phyloP scores from a whole-genome alignment of 2,888 invertebrate genomes.

The Stegophylla sp. region DNA sequence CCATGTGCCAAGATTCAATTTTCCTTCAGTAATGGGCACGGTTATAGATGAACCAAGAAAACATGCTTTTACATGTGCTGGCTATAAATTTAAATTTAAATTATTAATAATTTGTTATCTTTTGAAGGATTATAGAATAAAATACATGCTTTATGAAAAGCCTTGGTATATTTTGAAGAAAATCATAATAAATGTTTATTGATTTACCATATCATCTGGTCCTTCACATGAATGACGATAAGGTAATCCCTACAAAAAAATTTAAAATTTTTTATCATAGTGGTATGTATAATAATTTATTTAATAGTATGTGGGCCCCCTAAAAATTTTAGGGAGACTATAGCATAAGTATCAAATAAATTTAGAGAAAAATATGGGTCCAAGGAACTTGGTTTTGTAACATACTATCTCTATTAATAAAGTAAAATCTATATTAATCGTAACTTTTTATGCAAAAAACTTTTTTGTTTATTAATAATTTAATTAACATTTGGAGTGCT shows the following conservation, averaged over 20 bases:
- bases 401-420: too few relatives aligned
- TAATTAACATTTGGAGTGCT: too few relatives aligned
- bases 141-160: not conserved
- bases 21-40: constrained; percentile 95
- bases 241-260: constrained; percentile 75
- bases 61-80: constrained; percentile 96
- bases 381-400: too few relatives aligned
- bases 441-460: too few relatives aligned
- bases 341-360: too few relatives aligned
- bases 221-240: constrained; percentile 98
- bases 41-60: constrained; percentile 94
- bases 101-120: not conserved
- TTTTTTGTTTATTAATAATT: too few relatives aligned
- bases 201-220: constrained; percentile 92
- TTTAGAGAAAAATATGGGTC: too few relatives aligned
- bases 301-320: too few relatives aligned
- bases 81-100: constrained; percentile 70
- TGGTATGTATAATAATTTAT: too few relatives aligned
- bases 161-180: not conserved
- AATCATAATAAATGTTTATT: constrained; percentile 14
- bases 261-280: too few relatives aligned
- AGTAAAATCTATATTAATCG: too few relatives aligned
- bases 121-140: not conserved
- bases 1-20: constrained; percentile 94
- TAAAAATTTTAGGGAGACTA: too few relatives aligned